Percentiles rank a stretch among this genome's conserved stretches.
Conservation (phyloP, 2,113 vertebrate species). For the Ovis canadensis region DNA sequence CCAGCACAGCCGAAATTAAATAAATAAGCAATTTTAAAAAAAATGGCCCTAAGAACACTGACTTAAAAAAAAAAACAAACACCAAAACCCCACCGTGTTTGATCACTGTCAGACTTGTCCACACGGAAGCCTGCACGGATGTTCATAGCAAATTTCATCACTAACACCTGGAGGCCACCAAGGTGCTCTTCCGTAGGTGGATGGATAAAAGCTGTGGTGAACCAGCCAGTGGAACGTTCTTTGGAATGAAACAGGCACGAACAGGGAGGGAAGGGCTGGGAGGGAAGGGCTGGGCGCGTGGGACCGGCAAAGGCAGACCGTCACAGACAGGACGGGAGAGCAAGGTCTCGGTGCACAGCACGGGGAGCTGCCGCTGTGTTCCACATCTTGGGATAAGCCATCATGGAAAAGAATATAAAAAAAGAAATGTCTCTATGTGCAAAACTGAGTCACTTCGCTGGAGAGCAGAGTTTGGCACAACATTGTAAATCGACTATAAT, state of each 20-base stretch:
- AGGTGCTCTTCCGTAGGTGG: not conserved
- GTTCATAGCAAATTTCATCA: not conserved
- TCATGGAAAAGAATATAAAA: not conserved
- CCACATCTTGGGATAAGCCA: not conserved
- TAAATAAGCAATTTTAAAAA: fast-evolving
- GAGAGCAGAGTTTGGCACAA: not conserved
- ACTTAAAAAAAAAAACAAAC: not conserved
- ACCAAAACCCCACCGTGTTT: not conserved
- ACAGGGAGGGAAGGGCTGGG: not conserved
- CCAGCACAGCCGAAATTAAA: not conserved
- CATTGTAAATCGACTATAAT: fast-evolving
- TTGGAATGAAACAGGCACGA: not conserved
- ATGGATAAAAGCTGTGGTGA: fast-evolving
- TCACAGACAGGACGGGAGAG: fast-evolving
- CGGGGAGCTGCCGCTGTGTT: not conserved
- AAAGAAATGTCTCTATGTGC: not conserved
- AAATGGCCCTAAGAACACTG: not conserved
- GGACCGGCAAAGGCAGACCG: not conserved
- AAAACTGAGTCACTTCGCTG: not conserved
- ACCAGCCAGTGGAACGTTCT: fast-evolving
- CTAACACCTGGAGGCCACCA: not conserved
- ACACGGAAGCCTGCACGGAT: not conserved
- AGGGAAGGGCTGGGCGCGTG: not conserved
- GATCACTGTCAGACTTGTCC: not conserved
- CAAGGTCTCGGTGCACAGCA: not conserved